Conservation (phyloP, 2,113 vertebrate genomes). For the Anolis sagrei region DNA sequence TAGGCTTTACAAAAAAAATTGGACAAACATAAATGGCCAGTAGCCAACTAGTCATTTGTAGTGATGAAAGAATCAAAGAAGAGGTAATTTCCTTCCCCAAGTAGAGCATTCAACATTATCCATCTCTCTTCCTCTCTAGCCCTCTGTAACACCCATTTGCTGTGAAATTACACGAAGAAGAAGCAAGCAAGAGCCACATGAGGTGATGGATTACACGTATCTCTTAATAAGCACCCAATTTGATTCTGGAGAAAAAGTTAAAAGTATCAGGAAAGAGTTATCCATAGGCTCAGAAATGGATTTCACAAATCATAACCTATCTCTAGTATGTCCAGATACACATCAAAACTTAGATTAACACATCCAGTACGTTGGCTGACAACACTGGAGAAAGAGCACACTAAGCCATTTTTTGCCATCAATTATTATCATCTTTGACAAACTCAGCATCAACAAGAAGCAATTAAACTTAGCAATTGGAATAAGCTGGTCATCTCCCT, state of each 20-base stretch:
- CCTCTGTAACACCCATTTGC: too few species aligned
- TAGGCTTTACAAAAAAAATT: background rate
- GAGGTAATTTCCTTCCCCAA: too few species aligned
- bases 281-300: background rate
- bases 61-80: too few species aligned
- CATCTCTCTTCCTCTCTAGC: too few species aligned
- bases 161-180: too few species aligned
- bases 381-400: background rate
- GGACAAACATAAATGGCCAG: background rate
- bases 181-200: too few species aligned
- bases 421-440: background rate
- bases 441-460: background rate
- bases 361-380: background rate
- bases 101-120: too few species aligned
- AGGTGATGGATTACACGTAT: too few species aligned
- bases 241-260: background rate
- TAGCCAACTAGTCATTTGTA: too few species aligned
- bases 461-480: too few species aligned
- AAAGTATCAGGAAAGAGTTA: too few species aligned
- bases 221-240: too few species aligned
- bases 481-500: background rate
- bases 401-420: background rate
- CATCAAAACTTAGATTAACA: background rate
- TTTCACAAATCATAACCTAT: background rate
- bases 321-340: background rate